Evolutionary conservation across 2,888 invertebrate species (phyloP).

Genomic region (Orthosia gothica): DNA sequence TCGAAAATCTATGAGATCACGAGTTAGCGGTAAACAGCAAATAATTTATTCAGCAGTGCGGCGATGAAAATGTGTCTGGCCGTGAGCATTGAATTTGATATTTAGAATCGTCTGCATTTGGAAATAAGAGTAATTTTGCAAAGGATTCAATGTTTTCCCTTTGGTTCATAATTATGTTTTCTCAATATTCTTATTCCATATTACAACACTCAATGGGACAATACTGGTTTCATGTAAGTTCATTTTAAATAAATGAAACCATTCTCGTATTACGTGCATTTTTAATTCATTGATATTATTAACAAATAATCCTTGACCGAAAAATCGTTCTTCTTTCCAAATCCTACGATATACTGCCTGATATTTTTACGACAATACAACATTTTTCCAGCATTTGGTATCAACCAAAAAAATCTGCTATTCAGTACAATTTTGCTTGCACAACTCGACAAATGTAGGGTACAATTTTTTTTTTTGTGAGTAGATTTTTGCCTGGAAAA

Average conservation of each 20-base stretch:
- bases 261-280: not conserved
- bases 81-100: slow-evolving; percentile 52
- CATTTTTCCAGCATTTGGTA: no score
- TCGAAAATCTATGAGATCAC: slow-evolving; percentile 66
- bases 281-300: not conserved
- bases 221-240: not conserved
- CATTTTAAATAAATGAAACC: not conserved
- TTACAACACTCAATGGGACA: not conserved
- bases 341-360: not conserved
- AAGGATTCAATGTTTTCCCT: not conserved
- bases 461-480: no score
- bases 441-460: no score
- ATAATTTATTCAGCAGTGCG: slow-evolving; percentile 63
- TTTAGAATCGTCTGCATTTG: slow-evolving; percentile 37
- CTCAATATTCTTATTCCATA: not conserved
- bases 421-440: no score
- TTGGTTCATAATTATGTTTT: not conserved
- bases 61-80: slow-evolving; percentile 58
- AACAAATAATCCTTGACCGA: not conserved
- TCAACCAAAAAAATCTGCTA: no score
- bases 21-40: slow-evolving; percentile 59
- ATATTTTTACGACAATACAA: no score
- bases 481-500: no score
- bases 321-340: slow-evolving; percentile 40
- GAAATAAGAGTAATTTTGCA: slow-evolving; percentile 28